Base-by-base conservation (phyloP, 2,888 invertebrate species). In the Drosophila paracracens region DNA sequence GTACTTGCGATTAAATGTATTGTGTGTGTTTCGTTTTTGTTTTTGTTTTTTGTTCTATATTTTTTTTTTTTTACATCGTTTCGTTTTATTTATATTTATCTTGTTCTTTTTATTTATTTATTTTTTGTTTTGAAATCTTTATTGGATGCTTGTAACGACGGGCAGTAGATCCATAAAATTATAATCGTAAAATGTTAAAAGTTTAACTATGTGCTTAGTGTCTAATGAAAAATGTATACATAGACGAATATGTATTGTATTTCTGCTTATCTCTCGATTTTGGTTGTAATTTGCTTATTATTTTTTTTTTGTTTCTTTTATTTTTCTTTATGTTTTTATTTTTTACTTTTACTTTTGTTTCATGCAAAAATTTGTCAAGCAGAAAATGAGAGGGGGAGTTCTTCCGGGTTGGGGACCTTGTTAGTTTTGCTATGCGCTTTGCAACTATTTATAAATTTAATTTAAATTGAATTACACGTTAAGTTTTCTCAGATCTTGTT, bases 91-190 rank as follows among this genome's bases (percentile, higher is more conserved):
- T 60, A 16, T 36, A 25, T 78, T 61, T 79, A 61, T 74, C 54
- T 59, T 27, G 59, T 53, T 46, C 25, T 68, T 71, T 79, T 78
- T 36, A 27, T 36, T 25, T 10, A 36, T 10, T 61, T 63, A 58
- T 79, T 75, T 52, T 54, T 43, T 78, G 59, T 70, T 84, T 91
- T 89, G 89, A 91, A 91, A 91, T 91, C 86, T 91, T 91, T 91
- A 91, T 91, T 91, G 88, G 91, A 91, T 88, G 88, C 85, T 84
- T 91, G 90, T 87, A 91, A 91, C 91, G 92, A 89, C 84, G 90
- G 91, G 91, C 91, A 91, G 91, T 91, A 91, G 91, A 92, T 92
- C 91, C 91, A 92, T 92, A 91, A 92, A 91, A 91, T 92, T 90
- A 91, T 91, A 91, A 91, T 87, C 63, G 81, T 92, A 92, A 92